Evolutionary conservation across 1,140 invertebrate species (phyloP), one percentile per base, ranked within the genome.

Genomic region (Hyposmocoma kahamanoa): DNA sequence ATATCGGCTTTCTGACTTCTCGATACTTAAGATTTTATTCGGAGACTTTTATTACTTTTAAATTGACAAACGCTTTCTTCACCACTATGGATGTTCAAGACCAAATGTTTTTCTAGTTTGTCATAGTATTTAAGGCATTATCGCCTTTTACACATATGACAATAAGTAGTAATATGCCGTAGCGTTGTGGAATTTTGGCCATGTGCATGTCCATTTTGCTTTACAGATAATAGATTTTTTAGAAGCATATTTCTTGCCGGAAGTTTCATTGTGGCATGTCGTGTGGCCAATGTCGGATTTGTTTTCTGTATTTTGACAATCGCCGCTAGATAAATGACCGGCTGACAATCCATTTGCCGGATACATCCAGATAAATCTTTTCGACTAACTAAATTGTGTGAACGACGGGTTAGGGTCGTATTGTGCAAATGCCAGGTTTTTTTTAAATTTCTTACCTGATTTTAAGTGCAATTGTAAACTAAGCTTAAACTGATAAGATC

Each of bases 251-350:
- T 70, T 68, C 59, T 64, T 50, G 47, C 44, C 55, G 32, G 62
- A 41, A 72, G 58, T 70, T 22, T 53, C 55, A 57, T 65, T 71
- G 59, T 64, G 34, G 17, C 21, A 48, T 41, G 38, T 62, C 61
- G 42, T 55, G 56, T 66, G 63, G 60, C 53, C 61, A 58, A 48
- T 59, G 55, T 60, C 59, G 36, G 44, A 50, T 62, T 62, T 72
- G 64, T 72, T 67, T 66, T 72, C 62, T 69, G 58, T 74, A 60
- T 75, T 79, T 64, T 72, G 67, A 73, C 68, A 76, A 62, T 48
- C 47, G 60, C 26, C 59, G 48, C 59, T 62, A 68, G 62, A 73
- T 72, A 68, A 67, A 67, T 59, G 54, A 32, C 36, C 32, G 32
- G 22, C 45, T 49, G 39, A 41, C 47, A 42, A 59, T 56, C 66